phyloP scores from a whole-genome alignment of 1,140 invertebrate genomes.

The Halesus radiatus region DNA sequence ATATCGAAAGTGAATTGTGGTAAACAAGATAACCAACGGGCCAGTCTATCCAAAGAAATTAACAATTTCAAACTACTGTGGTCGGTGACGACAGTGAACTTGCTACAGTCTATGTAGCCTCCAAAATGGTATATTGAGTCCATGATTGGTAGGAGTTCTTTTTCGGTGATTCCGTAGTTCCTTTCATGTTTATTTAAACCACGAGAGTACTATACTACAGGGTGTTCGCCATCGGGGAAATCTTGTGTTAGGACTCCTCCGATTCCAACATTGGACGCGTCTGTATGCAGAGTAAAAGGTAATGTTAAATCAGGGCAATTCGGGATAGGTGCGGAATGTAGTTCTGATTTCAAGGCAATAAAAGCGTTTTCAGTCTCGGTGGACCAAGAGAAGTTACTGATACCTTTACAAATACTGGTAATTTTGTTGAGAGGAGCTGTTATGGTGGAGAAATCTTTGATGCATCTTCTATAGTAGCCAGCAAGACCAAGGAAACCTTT shows the following conservation, averaged over 20 bases:
- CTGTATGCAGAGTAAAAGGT: background rate
- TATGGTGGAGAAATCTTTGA: constrained; percentile 1
- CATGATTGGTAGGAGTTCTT: too few relatives aligned
- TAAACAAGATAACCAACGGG: background rate
- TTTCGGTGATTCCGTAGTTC: too few relatives aligned
- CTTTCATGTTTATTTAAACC: background rate
- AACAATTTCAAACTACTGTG: background rate
- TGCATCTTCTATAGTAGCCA: background rate
- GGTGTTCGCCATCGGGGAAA: constrained; percentile 5
- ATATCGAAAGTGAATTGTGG: background rate
- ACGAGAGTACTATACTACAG: background rate
- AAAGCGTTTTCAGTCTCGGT: background rate
- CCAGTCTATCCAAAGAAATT: background rate
- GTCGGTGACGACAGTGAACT: background rate
- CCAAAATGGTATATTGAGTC: too few relatives aligned
- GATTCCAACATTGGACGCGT: background rate
- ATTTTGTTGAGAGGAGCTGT: background rate
- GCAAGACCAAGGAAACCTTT: background rate
- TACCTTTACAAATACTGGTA: background rate
- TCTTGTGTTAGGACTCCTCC: background rate
- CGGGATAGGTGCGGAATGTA: background rate
- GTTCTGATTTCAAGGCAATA: background rate
- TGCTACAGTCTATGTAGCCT: background rate
- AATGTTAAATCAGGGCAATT: background rate
- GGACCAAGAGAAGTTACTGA: too few relatives aligned